These are phyloP conservation scores for Procapra przewalskii DNA, from an alignment of 2,113 vertebrate species.

Conservation along the genomic window DNA sequence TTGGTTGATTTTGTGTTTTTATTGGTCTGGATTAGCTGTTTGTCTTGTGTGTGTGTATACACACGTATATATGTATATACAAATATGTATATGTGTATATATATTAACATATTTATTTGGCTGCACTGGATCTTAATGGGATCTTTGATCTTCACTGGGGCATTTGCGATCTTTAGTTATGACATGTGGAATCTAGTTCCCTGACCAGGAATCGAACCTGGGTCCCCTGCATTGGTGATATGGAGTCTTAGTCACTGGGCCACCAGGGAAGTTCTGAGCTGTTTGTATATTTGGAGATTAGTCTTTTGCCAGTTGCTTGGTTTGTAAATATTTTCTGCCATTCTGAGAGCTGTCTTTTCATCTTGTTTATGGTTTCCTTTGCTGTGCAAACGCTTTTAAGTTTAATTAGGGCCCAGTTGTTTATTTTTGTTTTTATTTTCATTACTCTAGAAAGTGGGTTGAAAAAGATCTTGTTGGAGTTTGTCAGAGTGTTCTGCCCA, in stretches of 20 bases:
- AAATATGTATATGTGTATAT: background rate
- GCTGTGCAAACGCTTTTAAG: fast-evolving
- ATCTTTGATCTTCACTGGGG: background rate
- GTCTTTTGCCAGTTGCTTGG: background rate
- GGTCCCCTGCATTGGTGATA: background rate
- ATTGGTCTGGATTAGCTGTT: background rate
- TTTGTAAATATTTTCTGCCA: background rate
- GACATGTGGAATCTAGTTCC: background rate
- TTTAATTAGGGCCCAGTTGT: background rate
- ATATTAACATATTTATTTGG: background rate
- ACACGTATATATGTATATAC: background rate
- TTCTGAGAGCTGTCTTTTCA: background rate
- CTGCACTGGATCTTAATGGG: background rate
- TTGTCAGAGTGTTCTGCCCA: background rate
- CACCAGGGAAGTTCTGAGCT: background rate
- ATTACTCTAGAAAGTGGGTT: background rate
- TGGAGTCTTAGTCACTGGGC: background rate
- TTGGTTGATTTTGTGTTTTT: background rate
- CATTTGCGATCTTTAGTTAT: background rate
- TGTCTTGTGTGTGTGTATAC: background rate
- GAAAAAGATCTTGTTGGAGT: background rate
- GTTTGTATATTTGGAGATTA: background rate
- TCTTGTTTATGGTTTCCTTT: background rate
- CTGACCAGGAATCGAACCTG: background rate
- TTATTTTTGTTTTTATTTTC: background rate